A percentile compares a stretch with the other conserved stretches of the same genome.
Evolutionary conservation across 2,888 invertebrate species (phyloP).

Genomic region (Nebria salina): DNA sequence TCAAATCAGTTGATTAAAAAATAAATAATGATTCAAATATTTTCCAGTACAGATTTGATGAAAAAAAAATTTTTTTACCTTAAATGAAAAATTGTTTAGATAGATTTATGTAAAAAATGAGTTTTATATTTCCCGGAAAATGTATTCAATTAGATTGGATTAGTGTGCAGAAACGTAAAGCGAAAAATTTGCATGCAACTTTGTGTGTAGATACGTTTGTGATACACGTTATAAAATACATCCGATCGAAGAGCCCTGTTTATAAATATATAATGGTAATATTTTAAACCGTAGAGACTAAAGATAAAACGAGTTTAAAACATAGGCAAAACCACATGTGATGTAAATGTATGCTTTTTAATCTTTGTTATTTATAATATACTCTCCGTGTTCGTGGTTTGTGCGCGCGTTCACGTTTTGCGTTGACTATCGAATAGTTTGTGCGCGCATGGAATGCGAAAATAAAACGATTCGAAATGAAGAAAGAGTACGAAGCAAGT

Average conservation of each 20-base stretch:
- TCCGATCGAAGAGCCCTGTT: background rate
- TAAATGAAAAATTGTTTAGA: too few relatives aligned
- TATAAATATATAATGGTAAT: background rate
- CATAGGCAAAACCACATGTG: background rate
- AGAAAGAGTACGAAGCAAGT: background rate
- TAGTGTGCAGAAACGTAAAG: background rate
- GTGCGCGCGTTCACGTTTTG: background rate
- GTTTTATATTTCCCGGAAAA: background rate
- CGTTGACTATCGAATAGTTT: background rate
- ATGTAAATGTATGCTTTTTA: background rate
- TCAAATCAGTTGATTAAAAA: background rate
- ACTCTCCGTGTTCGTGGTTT: background rate
- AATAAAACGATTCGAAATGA: background rate
- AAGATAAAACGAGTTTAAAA: constrained; percentile 1
- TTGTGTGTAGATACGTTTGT: background rate
- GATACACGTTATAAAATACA: background rate
- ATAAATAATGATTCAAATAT: too few relatives aligned
- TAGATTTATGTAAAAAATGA: too few relatives aligned
- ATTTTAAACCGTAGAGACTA: background rate
- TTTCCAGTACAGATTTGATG: too few relatives aligned
- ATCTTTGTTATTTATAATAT: constrained; percentile 1
- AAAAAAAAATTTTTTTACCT: too few relatives aligned
- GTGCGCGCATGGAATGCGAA: background rate
- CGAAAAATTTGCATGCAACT: background rate
- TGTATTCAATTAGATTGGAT: background rate